phyloP scores from a whole-genome alignment of 1,140 invertebrate species.

The Drosophila virilis region DNA sequence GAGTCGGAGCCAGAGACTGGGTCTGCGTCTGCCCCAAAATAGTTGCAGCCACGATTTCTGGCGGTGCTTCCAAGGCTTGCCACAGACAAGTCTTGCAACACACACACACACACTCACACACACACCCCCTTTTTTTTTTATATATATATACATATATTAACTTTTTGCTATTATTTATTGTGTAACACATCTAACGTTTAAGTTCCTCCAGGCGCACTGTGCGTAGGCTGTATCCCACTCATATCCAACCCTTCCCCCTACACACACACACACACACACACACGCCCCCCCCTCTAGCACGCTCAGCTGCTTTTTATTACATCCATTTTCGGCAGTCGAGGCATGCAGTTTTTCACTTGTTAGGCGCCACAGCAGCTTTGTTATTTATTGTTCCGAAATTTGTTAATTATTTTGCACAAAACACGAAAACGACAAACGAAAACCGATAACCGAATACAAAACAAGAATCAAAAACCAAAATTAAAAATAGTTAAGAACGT shows the following conservation, averaged over 20 bases:
- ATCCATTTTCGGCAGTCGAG: too few relatives aligned
- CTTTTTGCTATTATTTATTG: slow-evolving; percentile 35
- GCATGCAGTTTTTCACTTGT: slow-evolving; percentile 19
- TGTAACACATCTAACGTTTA: slow-evolving; percentile 16
- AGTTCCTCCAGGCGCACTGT: slow-evolving; percentile 4
- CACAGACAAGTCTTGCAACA: neutral
- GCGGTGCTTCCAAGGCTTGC: slow-evolving; percentile 3
- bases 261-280: too few relatives aligned
- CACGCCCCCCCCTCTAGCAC: too few relatives aligned
- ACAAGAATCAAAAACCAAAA: slow-evolving; percentile 2
- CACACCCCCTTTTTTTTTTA: neutral
- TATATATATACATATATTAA: neutral
- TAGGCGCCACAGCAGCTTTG: slow-evolving; percentile 18
- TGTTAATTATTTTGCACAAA: slow-evolving; percentile 25
- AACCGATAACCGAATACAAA: too few relatives aligned
- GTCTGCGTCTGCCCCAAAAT: neutral
- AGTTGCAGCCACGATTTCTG: neutral
- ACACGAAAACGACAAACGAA: too few relatives aligned
- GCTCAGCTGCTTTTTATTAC: too few relatives aligned
- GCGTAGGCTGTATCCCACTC: neutral
- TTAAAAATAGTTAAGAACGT: slow-evolving; percentile 31
- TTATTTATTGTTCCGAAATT: slow-evolving; percentile 66
- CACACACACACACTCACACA: neutral
- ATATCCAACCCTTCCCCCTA: too few relatives aligned
- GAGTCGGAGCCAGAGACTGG: too few relatives aligned